Conservation (phyloP, 2,888 invertebrate species). For the Brenthis daphne region DNA sequence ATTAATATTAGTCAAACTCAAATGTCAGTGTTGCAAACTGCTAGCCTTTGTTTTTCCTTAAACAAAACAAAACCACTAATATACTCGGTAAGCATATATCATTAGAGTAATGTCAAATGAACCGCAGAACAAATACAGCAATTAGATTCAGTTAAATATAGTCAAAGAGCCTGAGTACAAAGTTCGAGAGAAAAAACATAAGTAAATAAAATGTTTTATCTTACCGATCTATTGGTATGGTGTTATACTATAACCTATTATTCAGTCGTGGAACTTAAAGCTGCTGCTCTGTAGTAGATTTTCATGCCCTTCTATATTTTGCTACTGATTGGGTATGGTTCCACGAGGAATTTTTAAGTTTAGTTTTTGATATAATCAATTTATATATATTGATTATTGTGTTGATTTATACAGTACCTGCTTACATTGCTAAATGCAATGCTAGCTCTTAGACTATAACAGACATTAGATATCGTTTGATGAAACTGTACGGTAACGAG, state of each 20-base stretch:
- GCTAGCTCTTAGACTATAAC: neutral
- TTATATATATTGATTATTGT: too few species aligned
- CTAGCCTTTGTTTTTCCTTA: slow-evolving; percentile 6
- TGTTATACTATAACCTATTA: too few species aligned
- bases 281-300: too few species aligned
- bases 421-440: too few species aligned
- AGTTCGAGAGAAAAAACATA: neutral
- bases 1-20: too few species aligned
- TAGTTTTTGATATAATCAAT: too few species aligned
- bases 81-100: neutral
- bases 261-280: too few species aligned
- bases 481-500: slow-evolving; percentile 31
- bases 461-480: slow-evolving; percentile 15
- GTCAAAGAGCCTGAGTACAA: neutral
- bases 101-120: neutral
- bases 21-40: neutral
- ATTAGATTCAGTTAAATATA: neutral
- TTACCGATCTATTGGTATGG: too few species aligned
- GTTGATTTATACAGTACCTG: too few species aligned
- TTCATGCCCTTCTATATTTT: neutral
- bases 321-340: too few species aligned
- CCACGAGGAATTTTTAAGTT: too few species aligned
- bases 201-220: too few species aligned
- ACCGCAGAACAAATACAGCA: slow-evolving; percentile 4
- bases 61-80: slow-evolving; percentile 2